Conservation (phyloP, 2,797 vertebrate species). For the Loris lydekkerianus region DNA sequence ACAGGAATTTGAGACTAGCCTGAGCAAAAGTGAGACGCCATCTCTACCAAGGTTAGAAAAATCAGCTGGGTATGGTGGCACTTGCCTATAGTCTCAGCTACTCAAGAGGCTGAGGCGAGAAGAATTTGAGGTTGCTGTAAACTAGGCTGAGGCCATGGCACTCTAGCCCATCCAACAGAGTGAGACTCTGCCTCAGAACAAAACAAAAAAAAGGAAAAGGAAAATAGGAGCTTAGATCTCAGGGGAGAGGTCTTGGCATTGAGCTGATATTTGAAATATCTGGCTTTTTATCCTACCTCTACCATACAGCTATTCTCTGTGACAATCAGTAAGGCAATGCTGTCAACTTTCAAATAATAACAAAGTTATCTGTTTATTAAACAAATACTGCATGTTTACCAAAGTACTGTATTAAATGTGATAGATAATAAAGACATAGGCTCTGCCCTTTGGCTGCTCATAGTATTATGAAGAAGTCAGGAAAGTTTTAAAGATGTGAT, state of each 20-base stretch:
- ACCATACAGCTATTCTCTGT: neutral
- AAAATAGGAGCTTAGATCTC: neutral
- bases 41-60: too few species aligned
- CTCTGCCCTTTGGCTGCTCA: neutral
- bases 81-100: too few species aligned
- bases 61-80: too few species aligned
- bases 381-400: neutral
- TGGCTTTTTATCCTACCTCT: constrained; percentile 34
- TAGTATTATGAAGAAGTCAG: neutral
- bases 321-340: neutral
- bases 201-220: too few species aligned
- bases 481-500: neutral
- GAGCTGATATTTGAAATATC: neutral
- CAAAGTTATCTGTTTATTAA: neutral
- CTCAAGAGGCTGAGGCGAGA: too few species aligned
- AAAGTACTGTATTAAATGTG: neutral
- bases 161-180: too few species aligned
- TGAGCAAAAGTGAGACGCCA: too few species aligned
- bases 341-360: constrained; percentile 32
- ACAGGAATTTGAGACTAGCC: too few species aligned
- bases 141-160: too few species aligned
- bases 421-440: neutral
- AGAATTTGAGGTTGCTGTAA: too few species aligned
- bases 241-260: neutral
- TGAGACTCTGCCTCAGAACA: too few species aligned